Base-by-base conservation (phyloP, 2,888 invertebrate genomes). In the Daptonema setosum region DNA sequence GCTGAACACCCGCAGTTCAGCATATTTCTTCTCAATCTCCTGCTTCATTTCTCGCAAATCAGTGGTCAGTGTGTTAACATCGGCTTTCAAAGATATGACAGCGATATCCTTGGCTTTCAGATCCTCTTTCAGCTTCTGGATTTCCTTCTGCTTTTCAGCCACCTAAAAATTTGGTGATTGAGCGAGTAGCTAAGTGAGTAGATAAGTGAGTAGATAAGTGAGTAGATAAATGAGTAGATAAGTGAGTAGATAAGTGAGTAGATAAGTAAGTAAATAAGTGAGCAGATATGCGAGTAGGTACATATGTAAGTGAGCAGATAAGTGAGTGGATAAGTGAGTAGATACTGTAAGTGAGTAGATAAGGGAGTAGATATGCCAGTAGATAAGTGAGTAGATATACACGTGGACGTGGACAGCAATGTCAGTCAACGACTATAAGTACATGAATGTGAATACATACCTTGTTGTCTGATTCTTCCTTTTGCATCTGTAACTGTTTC, bases 1-100 rank as follows among this genome's bases (percentile, higher is more conserved):
- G 22, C 56, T 60, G 28, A 66, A 62, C 24, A 62, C 55, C 47
- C 62, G 59, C 30, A 66, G 54, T 50, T 64, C 62, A 11, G 61
- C 61, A 20, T 58, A 63, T 48, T 66, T 65, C 53, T 62, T 60
- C 29, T 62, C 60, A 22, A 65, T 55, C 52, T 66, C 62, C 41
- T 58, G 59, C 45, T 61, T 62, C 30, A 64, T 60, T 17, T 52
- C 57, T 1, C 56, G 59, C 55, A 66, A 57, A 51, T 66, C 64
- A 0, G 61, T 60, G 5, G 59, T 55, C 55, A 66, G 60, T 17
- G 25, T 30, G 45, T 58, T 43, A 24, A 61, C 35, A 55, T 54
- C 45, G 35, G 47, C 52, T 52, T 58, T 41, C 54, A 57, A 11
- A 41, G 52, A 17, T 43, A 53, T 29, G 29, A 55, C 25, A 17